Conservation (phyloP, 1,140 invertebrate species). For the Thaumatotibia leucotreta region DNA sequence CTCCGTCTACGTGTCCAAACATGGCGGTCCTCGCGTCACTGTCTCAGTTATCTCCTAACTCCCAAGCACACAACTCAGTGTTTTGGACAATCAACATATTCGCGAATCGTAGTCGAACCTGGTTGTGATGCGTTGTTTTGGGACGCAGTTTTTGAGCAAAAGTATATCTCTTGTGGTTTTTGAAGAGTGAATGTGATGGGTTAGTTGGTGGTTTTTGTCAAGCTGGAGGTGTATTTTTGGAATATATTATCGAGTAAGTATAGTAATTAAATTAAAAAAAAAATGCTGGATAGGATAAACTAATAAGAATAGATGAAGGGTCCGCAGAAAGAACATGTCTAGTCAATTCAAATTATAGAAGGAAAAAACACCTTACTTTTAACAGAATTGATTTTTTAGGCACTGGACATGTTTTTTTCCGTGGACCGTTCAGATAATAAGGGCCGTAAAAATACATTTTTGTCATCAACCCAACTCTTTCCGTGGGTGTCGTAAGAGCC, state of each 20-base stretch:
- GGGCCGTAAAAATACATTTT: no score
- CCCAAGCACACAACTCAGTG: not conserved
- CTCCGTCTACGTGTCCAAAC: not conserved
- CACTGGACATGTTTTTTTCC: no score
- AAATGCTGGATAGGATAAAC: no score
- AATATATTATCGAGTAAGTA: not conserved
- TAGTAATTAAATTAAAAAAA: no score
- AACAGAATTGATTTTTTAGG: no score
- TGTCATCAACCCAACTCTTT: no score
- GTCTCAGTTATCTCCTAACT: slow-evolving; percentile 3
- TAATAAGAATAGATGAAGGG: no score
- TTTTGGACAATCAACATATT: not conserved
- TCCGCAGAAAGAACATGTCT: no score
- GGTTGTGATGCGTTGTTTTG: not conserved
- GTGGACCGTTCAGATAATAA: no score
- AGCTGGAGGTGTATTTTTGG: not conserved
- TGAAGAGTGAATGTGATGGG: slow-evolving; percentile 1
- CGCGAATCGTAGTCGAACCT: not conserved
- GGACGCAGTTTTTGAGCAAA: not conserved
- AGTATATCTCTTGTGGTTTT: not conserved
- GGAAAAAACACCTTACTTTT: no score
- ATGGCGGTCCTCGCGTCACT: not conserved
- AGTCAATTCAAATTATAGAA: no score
- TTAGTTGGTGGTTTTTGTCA: not conserved
- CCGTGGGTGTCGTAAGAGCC: no score